phyloP scores from a whole-genome alignment of 2,888 invertebrate species.

The Cantharis rustica region DNA sequence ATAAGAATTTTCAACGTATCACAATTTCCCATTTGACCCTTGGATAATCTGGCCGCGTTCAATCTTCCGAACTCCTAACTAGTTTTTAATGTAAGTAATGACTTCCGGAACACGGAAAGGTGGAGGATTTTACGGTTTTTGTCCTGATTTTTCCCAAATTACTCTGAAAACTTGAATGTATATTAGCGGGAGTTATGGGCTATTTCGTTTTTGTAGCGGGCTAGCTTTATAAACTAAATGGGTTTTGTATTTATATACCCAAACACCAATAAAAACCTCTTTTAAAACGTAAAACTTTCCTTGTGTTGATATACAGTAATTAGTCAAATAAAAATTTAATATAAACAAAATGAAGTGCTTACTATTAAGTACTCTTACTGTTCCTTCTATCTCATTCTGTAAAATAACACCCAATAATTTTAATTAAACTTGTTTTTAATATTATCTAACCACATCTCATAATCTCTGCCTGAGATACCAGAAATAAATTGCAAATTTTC shows the following conservation, averaged over 20 bases:
- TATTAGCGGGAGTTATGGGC: constrained; percentile 37
- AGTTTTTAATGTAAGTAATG: constrained; percentile 47
- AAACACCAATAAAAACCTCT: constrained; percentile 7
- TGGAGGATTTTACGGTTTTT: constrained; percentile 43
- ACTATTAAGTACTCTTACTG: background rate
- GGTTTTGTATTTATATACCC: constrained; percentile 11
- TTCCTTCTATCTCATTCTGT: background rate
- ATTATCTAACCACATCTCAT: background rate
- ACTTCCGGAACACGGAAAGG: constrained; percentile 41
- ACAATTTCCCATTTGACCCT: constrained; percentile 43
- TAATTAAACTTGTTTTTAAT: background rate
- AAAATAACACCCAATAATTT: background rate
- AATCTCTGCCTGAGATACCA: too few species aligned
- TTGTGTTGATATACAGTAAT: constrained; percentile 3
- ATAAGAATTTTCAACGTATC: constrained; percentile 36
- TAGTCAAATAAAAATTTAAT: background rate
- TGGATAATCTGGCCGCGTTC: constrained; percentile 41
- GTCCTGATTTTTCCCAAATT: constrained; percentile 40
- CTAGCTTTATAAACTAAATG: constrained; percentile 24
- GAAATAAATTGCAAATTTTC: too few species aligned
- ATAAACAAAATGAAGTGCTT: background rate
- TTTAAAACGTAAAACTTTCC: constrained; percentile 2
- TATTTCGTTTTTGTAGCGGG: constrained; percentile 29
- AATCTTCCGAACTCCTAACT: constrained; percentile 42
- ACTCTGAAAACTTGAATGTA: constrained; percentile 39